A percentile compares a stretch with the other conserved stretches of the same genome.
These are phyloP conservation scores for Cotesia chilonis DNA, from an alignment of 1,140 invertebrate genomes.

Conservation along the genomic window DNA sequence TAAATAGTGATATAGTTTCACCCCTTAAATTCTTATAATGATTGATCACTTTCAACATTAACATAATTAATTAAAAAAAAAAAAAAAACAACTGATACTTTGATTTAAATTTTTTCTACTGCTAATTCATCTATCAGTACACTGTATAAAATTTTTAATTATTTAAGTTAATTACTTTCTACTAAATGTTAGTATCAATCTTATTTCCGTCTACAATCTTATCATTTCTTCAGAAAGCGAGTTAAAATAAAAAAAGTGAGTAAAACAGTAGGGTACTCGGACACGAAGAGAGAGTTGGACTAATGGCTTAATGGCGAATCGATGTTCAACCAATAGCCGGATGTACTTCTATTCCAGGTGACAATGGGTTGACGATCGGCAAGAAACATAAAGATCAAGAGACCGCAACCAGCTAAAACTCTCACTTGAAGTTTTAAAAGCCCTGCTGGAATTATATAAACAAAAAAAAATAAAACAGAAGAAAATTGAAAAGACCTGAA, in stretches of 20 bases:
- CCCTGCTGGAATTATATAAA: neutral
- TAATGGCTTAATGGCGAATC: constrained; percentile 59
- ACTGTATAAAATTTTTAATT: too few relatives aligned
- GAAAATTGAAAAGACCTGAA: neutral
- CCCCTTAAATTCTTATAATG: too few relatives aligned
- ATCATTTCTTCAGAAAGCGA: neutral
- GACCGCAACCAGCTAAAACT: too few relatives aligned
- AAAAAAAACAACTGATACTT: too few relatives aligned
- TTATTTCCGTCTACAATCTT: constrained; percentile 5
- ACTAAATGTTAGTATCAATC: too few relatives aligned
- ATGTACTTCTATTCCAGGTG: constrained; percentile 24
- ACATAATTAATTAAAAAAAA: too few relatives aligned
- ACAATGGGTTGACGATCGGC: constrained; percentile 15
- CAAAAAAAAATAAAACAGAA: constrained; percentile 18
- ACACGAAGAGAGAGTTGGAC: constrained; percentile 30
- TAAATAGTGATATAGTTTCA: too few relatives aligned
- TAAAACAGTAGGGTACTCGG: neutral
- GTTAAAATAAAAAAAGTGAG: neutral
- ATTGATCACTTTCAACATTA: too few relatives aligned
- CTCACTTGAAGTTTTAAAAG: neutral
- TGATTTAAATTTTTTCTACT: too few relatives aligned
- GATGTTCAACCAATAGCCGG: constrained; percentile 47
- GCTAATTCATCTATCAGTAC: too few relatives aligned
- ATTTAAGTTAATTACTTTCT: too few relatives aligned
- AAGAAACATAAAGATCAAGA: constrained; percentile 9